A percentile compares a stretch with the other conserved stretches of the same genome.
Conservation (phyloP, 1,140 invertebrate species). For the Caenorhabditis inopinata region DNA sequence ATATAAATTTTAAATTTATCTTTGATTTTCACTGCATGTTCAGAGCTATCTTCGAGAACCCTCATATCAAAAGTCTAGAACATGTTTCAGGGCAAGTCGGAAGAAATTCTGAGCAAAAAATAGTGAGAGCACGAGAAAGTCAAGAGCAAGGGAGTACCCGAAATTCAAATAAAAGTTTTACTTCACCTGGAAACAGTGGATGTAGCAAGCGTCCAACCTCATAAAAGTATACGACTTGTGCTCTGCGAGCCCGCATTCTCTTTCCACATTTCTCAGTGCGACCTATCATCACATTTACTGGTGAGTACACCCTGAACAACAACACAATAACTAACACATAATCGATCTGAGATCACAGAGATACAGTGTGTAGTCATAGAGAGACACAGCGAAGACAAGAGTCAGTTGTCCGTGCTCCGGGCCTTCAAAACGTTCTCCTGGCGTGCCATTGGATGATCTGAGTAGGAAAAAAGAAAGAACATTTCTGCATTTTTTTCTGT, state of each 20-base stretch:
- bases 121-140: too few species aligned
- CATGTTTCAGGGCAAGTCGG: too few species aligned
- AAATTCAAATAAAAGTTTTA: background rate
- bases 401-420: slow-evolving; percentile 14
- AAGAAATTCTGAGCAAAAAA: too few species aligned
- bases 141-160: too few species aligned
- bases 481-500: background rate
- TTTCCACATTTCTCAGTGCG: background rate
- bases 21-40: too few species aligned
- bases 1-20: too few species aligned
- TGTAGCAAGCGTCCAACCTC: background rate
- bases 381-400: background rate
- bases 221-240: slow-evolving; percentile 30
- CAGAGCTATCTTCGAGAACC: too few species aligned
- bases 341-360: slow-evolving; percentile 14
- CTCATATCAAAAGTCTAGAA: too few species aligned
- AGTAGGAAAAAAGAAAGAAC: background rate
- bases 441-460: slow-evolving; percentile 17
- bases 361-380: background rate
- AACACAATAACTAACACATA: slow-evolving; percentile 13
- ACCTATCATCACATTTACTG: background rate
- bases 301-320: slow-evolving; percentile 21
- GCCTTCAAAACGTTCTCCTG: slow-evolving; percentile 4
- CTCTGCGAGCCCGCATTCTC: background rate
- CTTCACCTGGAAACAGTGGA: background rate